Conservation (phyloP, 2,113 vertebrate genomes). For the Platysteira castanea region DNA sequence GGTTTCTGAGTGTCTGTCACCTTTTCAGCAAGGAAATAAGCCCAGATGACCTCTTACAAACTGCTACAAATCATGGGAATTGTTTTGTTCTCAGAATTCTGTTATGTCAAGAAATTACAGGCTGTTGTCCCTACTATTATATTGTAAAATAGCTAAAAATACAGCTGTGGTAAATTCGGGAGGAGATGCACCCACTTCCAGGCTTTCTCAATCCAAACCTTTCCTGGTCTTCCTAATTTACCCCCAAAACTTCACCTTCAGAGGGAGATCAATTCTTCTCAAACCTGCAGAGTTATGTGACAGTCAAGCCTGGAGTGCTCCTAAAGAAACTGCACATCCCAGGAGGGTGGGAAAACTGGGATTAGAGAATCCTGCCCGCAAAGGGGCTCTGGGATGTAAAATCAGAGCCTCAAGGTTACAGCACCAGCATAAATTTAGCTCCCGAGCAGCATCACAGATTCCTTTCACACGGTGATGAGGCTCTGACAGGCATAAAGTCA, state of each 20-base stretch:
- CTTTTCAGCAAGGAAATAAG: background rate
- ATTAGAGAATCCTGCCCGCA: background rate
- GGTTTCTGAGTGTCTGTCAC: background rate
- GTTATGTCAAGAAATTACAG: background rate
- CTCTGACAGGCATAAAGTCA: slow-evolving; percentile 8
- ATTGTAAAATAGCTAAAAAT: background rate
- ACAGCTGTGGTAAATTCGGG: background rate
- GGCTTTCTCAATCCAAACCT: background rate
- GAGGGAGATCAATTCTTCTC: background rate
- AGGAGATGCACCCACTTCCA: background rate
- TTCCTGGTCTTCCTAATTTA: background rate
- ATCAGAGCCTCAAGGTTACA: background rate
- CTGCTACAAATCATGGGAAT: background rate
- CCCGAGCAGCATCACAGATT: background rate
- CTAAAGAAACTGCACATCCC: background rate
- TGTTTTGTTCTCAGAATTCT: background rate
- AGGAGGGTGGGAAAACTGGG: background rate
- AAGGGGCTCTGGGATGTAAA: background rate
- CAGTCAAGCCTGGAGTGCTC: background rate
- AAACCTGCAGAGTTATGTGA: background rate
- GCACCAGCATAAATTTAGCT: background rate
- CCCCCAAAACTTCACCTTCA: background rate
- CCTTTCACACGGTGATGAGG: background rate
- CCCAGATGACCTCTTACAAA: background rate
- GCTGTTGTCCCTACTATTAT: background rate